phyloP scores from a whole-genome alignment of 2,113 vertebrate species.

The Triplophysa tibetana region DNA sequence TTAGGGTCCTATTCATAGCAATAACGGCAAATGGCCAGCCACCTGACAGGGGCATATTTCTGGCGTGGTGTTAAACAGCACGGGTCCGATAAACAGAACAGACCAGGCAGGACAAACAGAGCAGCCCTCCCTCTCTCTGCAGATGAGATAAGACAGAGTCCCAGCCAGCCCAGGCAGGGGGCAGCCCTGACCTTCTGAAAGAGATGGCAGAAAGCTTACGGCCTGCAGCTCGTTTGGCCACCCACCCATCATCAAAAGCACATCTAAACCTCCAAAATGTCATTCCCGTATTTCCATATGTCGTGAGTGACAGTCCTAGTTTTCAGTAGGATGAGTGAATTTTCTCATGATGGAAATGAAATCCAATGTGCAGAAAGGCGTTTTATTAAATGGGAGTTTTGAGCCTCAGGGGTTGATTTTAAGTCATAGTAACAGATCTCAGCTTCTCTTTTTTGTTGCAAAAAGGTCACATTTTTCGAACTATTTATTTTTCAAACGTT shows the following conservation, averaged over 20 bases:
- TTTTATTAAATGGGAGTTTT: not conserved
- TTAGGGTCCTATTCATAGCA: not conserved
- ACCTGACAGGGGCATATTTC: not conserved
- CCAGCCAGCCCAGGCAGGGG: conserved; percentile 32
- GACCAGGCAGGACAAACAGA: conserved; percentile 13
- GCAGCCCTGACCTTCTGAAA: conserved; percentile 48
- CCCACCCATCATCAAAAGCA: conserved; percentile 35
- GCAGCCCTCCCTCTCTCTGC: not conserved
- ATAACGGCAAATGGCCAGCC: conserved; percentile 19
- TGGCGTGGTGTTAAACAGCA: not conserved
- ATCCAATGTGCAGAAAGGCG: not conserved
- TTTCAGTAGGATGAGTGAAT: not conserved
- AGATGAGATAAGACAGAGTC: conserved; percentile 21
- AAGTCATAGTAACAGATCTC: too few species aligned
- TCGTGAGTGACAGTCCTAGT: not conserved
- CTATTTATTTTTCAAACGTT: too few species aligned
- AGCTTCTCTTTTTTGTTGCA: too few species aligned
- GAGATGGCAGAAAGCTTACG: conserved; percentile 12
- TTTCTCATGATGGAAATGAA: not conserved
- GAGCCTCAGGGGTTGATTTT: not conserved
- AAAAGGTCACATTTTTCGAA: too few species aligned
- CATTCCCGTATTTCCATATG: conserved; percentile 5
- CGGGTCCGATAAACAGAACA: not conserved
- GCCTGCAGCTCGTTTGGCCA: conserved; percentile 13
- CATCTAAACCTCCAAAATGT: conserved; percentile 15